Percentiles rank a stretch among this genome's conserved stretches.
These are phyloP conservation scores for Zaprionus obscuricornis DNA, from an alignment of 2,888 invertebrate species.

Conservation along the genomic window DNA sequence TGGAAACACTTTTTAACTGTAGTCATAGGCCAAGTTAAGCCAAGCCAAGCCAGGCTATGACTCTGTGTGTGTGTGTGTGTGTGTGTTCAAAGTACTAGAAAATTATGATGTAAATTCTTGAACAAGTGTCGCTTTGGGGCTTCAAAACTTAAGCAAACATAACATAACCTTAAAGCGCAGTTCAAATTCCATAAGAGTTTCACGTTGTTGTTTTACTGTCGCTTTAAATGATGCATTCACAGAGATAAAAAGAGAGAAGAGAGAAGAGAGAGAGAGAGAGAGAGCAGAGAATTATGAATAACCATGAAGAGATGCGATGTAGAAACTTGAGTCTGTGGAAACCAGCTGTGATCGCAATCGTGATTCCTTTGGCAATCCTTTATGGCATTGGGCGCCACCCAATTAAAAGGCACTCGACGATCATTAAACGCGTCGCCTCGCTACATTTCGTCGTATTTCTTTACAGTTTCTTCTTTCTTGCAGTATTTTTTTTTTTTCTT, in stretches of 20 bases:
- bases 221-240: constrained; percentile 38
- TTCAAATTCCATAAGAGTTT: constrained; percentile 18
- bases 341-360: constrained; percentile 10
- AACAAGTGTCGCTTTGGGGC: constrained; percentile 17
- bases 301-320: constrained; percentile 29
- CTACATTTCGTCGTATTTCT: constrained; percentile 26
- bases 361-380: constrained; percentile 22
- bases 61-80: too few relatives aligned
- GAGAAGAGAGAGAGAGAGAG: neutral
- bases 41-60: constrained; percentile 8
- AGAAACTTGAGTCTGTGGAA: constrained; percentile 15
- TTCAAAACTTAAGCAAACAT: neutral
- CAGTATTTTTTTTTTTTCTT: too few relatives aligned
- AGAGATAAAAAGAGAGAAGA: too few relatives aligned
- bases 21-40: constrained; percentile 23
- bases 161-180: constrained; percentile 12
- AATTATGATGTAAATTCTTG: constrained; percentile 65
- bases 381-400: constrained; percentile 69
- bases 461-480: too few relatives aligned
- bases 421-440: constrained; percentile 58
- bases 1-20: constrained; percentile 25
- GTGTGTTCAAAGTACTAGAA: too few relatives aligned
- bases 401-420: constrained; percentile 73
- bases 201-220: constrained; percentile 37
- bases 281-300: constrained; percentile 59